These are phyloP conservation scores for Anoplolepis gracilipes DNA, from an alignment of 1,140 invertebrate genomes.

Conservation along the genomic window DNA sequence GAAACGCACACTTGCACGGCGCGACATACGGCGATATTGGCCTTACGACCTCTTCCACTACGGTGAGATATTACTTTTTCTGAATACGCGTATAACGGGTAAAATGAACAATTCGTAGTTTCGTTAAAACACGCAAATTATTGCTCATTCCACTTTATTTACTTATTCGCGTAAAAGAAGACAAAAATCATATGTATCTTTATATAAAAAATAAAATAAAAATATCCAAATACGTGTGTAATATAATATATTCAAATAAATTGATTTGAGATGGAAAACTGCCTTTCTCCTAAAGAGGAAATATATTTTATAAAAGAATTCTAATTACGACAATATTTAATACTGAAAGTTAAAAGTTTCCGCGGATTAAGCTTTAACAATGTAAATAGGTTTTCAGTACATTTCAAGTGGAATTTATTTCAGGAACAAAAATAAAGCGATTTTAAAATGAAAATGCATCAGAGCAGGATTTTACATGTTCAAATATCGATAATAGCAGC, in stretches of 20 bases:
- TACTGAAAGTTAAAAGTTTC: constrained; percentile 40
- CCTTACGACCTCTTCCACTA: constrained; percentile 58
- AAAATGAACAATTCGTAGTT: constrained; percentile 46
- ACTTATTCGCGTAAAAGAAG: not conserved
- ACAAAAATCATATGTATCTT: not conserved
- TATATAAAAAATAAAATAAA: not conserved
- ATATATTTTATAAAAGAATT: not conserved
- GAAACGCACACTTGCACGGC: constrained; percentile 66
- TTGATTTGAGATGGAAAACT: not conserved
- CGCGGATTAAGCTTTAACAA: constrained; percentile 34
- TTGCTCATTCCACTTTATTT: constrained; percentile 7
- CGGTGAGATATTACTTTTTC: constrained; percentile 71
- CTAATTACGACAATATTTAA: constrained; percentile 33
- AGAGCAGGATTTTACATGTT: constrained; percentile 33
- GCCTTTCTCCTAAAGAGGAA: not conserved
- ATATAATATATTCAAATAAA: not conserved
- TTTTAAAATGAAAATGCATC: constrained; percentile 33
- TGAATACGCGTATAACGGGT: constrained; percentile 34
- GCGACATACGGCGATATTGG: constrained; percentile 69
- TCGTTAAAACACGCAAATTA: constrained; percentile 41
- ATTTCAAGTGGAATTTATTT: constrained; percentile 46
- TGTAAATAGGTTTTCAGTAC: constrained; percentile 34
- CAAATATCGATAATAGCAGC: constrained; percentile 19
- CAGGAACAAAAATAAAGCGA: constrained; percentile 51
- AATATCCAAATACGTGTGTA: too few relatives aligned